A percentile compares a stretch with the other conserved stretches of the same genome.
Evolutionary conservation across 2,888 invertebrate species (phyloP).

Genomic region (Yponomeuta plumbellus): DNA sequence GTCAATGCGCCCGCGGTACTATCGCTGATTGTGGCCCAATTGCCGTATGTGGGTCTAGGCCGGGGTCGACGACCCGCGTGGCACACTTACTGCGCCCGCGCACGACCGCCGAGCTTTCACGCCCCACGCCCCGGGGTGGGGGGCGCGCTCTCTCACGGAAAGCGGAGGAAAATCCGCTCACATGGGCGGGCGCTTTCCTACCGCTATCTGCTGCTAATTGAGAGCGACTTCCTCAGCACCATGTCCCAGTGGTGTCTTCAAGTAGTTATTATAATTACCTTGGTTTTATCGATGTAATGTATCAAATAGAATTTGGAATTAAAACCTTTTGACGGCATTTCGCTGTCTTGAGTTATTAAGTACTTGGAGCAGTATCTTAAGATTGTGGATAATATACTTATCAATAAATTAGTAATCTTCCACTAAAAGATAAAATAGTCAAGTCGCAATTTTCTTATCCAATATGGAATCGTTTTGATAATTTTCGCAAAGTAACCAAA

Average conservation of each 20-base stretch:
- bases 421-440: too few relatives aligned
- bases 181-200: constrained; percentile 33
- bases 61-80: constrained; percentile 75
- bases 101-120: constrained; percentile 67
- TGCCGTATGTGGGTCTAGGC: constrained; percentile 75
- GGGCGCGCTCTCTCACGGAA: constrained; percentile 45
- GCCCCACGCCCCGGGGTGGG: constrained; percentile 52
- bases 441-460: too few relatives aligned
- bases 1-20: constrained; percentile 71
- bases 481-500: too few relatives aligned
- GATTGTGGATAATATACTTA: too few relatives aligned
- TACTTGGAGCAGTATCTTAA: too few relatives aligned
- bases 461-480: too few relatives aligned
- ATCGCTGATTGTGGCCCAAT: constrained; percentile 77
- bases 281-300: too few relatives aligned
- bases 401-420: too few relatives aligned
- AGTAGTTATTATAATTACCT: background rate
- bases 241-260: background rate
- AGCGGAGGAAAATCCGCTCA: constrained; percentile 52
- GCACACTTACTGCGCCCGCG: constrained; percentile 69
- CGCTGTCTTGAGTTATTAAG: too few relatives aligned
- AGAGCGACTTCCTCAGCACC: background rate
- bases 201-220: constrained; percentile 13
- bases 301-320: too few relatives aligned
- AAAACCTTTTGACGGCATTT: too few relatives aligned